Evolutionary conservation across 2,888 invertebrate genomes (phyloP), one percentile per base, ranked within the genome.

Genomic region (Apodemia mormo): DNA sequence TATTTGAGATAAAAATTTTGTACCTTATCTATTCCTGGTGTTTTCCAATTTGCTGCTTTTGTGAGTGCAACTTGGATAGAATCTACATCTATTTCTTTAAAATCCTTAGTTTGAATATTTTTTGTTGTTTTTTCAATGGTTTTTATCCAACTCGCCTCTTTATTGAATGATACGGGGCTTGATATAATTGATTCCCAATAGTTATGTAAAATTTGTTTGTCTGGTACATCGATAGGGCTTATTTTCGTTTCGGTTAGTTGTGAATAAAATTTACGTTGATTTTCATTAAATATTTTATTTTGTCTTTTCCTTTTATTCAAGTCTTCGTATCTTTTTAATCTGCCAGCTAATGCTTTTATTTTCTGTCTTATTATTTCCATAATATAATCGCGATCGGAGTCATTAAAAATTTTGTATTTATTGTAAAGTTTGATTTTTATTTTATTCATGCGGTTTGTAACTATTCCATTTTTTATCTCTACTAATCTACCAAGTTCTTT

Each of bases 351-450:
- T 45, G 65, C 29, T 70, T 67, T 54, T 1, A 69, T 6, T 65
- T 69, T 69, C 43, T 69, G 69, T 67, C 54, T 67, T 37, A 67
- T 1, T 52, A 54, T 54, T 67, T 67, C 52, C 54, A 67, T 67
- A 54, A 14, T 66, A 33, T 66, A 58, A 61, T 66, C 22, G 12
- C 29, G 22, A 45, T 69, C 69, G 30, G 61, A 9, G 8, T 68
- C 40, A 29, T 61, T 68, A 7, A n/a, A n/a, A n/a, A n/a, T n/a
- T n/a, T n/a, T n/a, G n/a, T n/a, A n/a, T n/a, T n/a, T n/a, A n/a
- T n/a, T 33, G 9, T 14, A 70, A 65, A 7, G 52, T 69, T 45
- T 45, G 45, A 7, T 45, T 65, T 10, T 65, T 33, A 30, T 70
- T 33, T 65, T 70, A 65, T n/a, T 33, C 65, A 43, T 68, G 65